phyloP scores from a whole-genome alignment of 2,113 vertebrate genomes.

The Furnarius figulus region DNA sequence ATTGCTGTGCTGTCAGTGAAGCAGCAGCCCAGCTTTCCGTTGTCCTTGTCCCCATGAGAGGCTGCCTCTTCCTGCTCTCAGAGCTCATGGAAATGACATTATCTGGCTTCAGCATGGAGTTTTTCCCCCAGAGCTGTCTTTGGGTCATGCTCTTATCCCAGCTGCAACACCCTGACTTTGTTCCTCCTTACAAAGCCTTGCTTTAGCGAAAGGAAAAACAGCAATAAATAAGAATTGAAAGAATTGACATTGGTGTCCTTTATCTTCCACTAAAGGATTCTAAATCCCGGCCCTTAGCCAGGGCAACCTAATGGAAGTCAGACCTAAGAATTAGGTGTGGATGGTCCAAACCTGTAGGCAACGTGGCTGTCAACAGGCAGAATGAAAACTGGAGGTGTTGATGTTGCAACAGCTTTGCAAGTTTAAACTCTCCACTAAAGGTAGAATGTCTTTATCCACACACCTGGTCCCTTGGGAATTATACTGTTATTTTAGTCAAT shows the following conservation, averaged over 20 bases:
- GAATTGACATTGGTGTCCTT: background rate
- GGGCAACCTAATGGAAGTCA: background rate
- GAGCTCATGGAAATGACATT: background rate
- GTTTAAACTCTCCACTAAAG: conserved; percentile 54
- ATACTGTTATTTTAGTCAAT: conserved; percentile 79
- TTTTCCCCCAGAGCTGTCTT: background rate
- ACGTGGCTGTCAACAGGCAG: conserved; percentile 12
- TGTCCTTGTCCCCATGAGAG: background rate
- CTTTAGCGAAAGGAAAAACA: background rate
- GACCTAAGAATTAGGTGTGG: background rate
- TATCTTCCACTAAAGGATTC: background rate
- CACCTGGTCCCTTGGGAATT: conserved; percentile 65
- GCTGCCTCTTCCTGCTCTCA: background rate
- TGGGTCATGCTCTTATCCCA: background rate
- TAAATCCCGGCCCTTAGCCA: background rate
- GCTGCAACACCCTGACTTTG: background rate
- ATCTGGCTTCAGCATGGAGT: background rate
- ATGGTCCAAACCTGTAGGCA: background rate
- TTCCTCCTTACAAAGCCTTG: background rate
- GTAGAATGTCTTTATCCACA: conserved; percentile 72
- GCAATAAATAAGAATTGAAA: background rate
- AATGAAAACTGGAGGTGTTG: conserved; percentile 35
- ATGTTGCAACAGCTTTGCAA: conserved; percentile 60
- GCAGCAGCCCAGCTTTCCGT: background rate
- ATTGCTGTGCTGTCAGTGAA: fast-evolving